These are phyloP conservation scores for Thalassophryne amazonica DNA, from an alignment of 2,797 vertebrate species.

Conservation along the genomic window DNA sequence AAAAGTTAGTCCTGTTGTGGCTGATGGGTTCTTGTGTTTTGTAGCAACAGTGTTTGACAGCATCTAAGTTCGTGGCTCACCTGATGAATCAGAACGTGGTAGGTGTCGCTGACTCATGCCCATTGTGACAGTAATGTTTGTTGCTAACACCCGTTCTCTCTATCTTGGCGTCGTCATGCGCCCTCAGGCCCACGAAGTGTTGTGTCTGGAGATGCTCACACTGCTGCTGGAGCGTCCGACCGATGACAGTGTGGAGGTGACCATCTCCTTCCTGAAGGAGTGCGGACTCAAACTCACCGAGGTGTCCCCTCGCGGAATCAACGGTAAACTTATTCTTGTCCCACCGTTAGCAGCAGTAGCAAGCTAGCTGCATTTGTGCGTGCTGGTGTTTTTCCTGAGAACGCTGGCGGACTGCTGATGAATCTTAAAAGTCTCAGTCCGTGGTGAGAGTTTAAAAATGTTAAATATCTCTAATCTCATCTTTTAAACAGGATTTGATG, in stretches of 20 bases:
- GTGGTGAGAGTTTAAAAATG: too few relatives aligned
- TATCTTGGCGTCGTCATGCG: not conserved
- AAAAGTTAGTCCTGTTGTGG: too few relatives aligned
- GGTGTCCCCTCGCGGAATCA: constrained; percentile 94
- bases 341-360: too few relatives aligned
- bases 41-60: constrained; percentile 94
- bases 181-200: constrained; percentile 91
- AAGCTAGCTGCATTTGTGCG: too few relatives aligned
- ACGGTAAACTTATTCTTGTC: constrained; percentile 81
- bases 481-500: too few relatives aligned
- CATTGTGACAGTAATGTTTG: not conserved
- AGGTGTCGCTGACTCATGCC: constrained; percentile 46
- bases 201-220: constrained; percentile 96
- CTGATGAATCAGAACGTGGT: constrained; percentile 99
- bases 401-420: too few relatives aligned
- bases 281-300: constrained; percentile 96
- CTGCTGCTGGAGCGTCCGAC: constrained; percentile 94
- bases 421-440: too few relatives aligned
- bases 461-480: too few relatives aligned
- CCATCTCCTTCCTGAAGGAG: constrained; percentile 96
- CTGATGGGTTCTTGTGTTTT: constrained; percentile 43
- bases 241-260: constrained; percentile 96
- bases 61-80: constrained; percentile 98
- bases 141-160: not conserved
- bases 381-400: too few relatives aligned